Evolutionary conservation across 2,888 invertebrate genomes (phyloP).

Genomic region (Gisinianus flammeolus): DNA sequence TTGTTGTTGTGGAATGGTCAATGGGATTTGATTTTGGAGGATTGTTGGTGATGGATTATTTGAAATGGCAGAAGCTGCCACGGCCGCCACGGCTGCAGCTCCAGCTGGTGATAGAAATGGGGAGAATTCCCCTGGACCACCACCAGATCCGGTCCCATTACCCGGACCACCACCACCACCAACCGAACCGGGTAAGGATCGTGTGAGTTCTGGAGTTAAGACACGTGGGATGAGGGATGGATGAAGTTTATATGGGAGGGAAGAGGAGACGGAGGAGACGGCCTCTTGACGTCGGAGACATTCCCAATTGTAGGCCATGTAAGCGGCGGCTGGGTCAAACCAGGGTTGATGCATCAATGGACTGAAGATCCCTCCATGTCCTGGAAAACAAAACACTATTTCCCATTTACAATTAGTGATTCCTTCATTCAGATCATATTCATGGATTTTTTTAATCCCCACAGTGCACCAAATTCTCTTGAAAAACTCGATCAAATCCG

Average conservation of each 20-base stretch:
- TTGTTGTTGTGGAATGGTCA: constrained; percentile 16
- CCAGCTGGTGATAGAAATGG: constrained; percentile 34
- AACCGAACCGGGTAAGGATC: constrained; percentile 17
- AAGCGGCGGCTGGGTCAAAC: constrained; percentile 77
- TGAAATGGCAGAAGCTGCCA: neutral
- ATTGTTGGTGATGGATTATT: neutral
- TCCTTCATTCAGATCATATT: neutral
- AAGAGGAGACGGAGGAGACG: constrained; percentile 37
- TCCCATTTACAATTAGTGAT: constrained; percentile 35
- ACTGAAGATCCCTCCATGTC: constrained; percentile 73
- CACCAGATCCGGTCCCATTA: constrained; percentile 41
- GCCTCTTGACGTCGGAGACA: constrained; percentile 70
- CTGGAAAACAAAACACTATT: constrained; percentile 58
- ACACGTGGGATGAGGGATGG: constrained; percentile 13
- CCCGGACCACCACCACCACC: constrained; percentile 34
- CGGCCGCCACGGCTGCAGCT: constrained; percentile 45
- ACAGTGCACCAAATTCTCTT: no score
- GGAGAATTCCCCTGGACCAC: neutral
- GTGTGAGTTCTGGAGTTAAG: constrained; percentile 8
- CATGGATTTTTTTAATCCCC: neutral
- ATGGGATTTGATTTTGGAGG: neutral
- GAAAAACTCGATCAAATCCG: no score
- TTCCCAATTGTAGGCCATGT: constrained; percentile 76
- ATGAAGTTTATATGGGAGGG: constrained; percentile 36
- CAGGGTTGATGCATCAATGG: constrained; percentile 78